Percentiles rank a stretch among this genome's conserved stretches.
Evolutionary conservation across 2,113 vertebrate genomes (phyloP).

Genomic region (Bolborhynchus lineola): DNA sequence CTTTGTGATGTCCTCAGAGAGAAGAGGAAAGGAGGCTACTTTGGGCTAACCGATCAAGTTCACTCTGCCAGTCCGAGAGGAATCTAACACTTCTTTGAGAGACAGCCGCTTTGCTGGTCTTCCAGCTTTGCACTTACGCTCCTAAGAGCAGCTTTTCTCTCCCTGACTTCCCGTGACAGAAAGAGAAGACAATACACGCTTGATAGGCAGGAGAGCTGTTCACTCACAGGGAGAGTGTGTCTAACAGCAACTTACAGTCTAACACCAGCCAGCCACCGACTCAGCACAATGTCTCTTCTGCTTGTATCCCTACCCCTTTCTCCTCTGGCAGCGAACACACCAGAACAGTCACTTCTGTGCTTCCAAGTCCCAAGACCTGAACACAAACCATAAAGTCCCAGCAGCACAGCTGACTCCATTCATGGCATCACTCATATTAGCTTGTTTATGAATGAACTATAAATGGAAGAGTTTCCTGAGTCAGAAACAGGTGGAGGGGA

Average conservation of each 20-base stretch:
- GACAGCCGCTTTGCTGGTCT: background rate
- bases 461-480: background rate
- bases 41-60: background rate
- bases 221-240: background rate
- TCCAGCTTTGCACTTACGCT: background rate
- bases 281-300: background rate
- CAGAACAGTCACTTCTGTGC: background rate
- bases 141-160: background rate
- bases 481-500: slow-evolving; percentile 16
- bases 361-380: background rate
- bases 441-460: background rate
- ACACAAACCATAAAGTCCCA: background rate
- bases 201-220: background rate
- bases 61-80: background rate
- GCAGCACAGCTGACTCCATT: background rate
- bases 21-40: background rate
- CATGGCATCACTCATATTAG: background rate
- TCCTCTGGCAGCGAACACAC: background rate
- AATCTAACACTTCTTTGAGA: background rate
- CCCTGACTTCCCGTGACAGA: background rate
- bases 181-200: background rate
- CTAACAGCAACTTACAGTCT: background rate
- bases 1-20: background rate
- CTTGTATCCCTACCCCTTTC: background rate
- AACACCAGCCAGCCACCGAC: background rate